Evolutionary conservation across 1,140 invertebrate genomes (phyloP).

Genomic region (Himalopsyche phryganea): DNA sequence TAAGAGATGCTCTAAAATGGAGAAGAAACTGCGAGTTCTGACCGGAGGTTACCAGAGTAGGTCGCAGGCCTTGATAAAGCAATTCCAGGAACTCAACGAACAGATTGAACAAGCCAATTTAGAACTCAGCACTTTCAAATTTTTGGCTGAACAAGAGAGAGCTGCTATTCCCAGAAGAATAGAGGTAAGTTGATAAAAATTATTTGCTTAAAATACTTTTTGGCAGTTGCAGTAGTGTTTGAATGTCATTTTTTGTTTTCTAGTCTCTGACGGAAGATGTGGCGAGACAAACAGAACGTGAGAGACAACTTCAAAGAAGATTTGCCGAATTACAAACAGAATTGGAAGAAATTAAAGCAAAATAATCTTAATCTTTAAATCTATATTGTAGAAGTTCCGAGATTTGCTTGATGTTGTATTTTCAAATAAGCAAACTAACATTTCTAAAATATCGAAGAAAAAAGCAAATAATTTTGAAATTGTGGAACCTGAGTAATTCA

Average conservation of each 20-base stretch:
- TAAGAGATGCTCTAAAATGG: constrained; percentile 94
- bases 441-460: no score
- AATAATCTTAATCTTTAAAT: no score
- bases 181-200: constrained; percentile 54
- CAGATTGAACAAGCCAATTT: constrained; percentile 86
- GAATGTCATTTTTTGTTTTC: no score
- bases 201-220: no score
- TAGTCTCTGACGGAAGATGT: constrained; percentile 89
- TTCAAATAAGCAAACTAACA: no score
- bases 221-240: no score
- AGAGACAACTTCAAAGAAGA: constrained; percentile 79
- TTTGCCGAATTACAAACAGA: constrained; percentile 68
- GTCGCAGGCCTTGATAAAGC: constrained; percentile 86
- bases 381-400: no score
- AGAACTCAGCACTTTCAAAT: constrained; percentile 90
- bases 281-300: constrained; percentile 84
- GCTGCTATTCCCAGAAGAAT: constrained; percentile 86
- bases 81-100: constrained; percentile 81
- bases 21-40: constrained; percentile 94
- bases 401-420: no score
- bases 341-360: constrained; percentile 42
- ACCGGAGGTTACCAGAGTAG: constrained; percentile 65
- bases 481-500: no score
- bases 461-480: no score
- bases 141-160: constrained; percentile 85